Evolutionary conservation across 2,113 vertebrate genomes (phyloP).

Genomic region (Sapajus apella): DNA sequence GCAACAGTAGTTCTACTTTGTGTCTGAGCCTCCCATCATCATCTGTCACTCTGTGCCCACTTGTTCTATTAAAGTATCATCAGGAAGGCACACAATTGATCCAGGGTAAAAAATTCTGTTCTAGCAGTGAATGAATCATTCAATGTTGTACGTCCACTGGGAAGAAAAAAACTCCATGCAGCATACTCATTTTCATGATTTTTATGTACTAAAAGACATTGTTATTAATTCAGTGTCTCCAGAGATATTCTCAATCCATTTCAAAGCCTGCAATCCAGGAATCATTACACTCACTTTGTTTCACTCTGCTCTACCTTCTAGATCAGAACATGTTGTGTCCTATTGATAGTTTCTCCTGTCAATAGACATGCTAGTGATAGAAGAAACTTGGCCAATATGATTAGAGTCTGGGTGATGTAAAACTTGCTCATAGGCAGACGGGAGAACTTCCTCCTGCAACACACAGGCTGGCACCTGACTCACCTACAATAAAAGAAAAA

Average conservation of each 20-base stretch:
- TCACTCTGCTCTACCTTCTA: background rate
- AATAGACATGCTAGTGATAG: background rate
- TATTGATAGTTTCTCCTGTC: background rate
- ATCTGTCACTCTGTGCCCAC: background rate
- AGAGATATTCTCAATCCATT: background rate
- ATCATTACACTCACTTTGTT: background rate
- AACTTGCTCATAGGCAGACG: no score
- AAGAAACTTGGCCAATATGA: background rate
- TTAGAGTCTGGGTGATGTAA: background rate
- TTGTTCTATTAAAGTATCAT: constrained; percentile 43
- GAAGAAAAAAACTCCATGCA: background rate
- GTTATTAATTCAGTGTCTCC: background rate
- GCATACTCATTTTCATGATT: background rate
- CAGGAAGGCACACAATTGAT: background rate
- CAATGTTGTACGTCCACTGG: background rate
- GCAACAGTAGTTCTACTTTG: background rate
- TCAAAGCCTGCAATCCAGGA: background rate
- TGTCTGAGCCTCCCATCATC: background rate
- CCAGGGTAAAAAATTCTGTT: background rate
- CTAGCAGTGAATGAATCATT: background rate
- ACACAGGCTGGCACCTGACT: background rate
- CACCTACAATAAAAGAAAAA: background rate
- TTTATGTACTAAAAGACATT: background rate
- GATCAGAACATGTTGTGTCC: background rate
- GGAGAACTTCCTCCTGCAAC: background rate